Evolutionary conservation across 2,797 vertebrate species (phyloP).

Genomic region (Ispidina picta): DNA sequence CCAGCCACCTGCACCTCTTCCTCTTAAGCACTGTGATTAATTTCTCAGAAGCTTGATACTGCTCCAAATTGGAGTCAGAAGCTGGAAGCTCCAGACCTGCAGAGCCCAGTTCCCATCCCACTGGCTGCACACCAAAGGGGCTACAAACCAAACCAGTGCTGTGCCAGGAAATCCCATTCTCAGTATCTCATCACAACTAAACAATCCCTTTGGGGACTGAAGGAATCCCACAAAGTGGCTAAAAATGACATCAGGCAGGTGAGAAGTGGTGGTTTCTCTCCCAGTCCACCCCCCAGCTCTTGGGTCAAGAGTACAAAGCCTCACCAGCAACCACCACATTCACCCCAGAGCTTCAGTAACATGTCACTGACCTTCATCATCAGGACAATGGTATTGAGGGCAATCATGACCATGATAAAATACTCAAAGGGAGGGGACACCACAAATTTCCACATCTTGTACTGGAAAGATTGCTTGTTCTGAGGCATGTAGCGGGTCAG

Average conservation of each 20-base stretch:
- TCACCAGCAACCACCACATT: neutral
- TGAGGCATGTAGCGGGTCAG: conserved; percentile 96
- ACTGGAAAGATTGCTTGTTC: conserved; percentile 94
- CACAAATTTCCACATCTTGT: conserved; percentile 96
- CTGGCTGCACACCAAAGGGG: neutral
- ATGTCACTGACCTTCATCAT: conserved; percentile 94
- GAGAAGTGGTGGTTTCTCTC: neutral
- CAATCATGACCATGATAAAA: conserved; percentile 98
- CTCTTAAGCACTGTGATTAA: neutral
- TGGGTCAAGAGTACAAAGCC: neutral
- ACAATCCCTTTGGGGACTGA: neutral
- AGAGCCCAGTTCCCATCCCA: neutral
- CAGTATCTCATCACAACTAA: neutral
- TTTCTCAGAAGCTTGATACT: neutral
- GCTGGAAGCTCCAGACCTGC: neutral
- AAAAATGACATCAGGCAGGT: neutral
- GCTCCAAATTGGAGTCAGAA: neutral
- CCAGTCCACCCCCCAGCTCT: neutral
- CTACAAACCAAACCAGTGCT: fast-evolving
- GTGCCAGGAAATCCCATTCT: neutral
- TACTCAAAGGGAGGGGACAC: conserved; percentile 96
- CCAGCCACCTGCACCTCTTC: neutral
- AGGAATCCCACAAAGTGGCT: neutral
- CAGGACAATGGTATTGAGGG: conserved; percentile 95
- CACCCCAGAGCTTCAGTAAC: neutral